Conservation (phyloP, 2,797 vertebrate genomes). For the Fistularia commersonii region DNA sequence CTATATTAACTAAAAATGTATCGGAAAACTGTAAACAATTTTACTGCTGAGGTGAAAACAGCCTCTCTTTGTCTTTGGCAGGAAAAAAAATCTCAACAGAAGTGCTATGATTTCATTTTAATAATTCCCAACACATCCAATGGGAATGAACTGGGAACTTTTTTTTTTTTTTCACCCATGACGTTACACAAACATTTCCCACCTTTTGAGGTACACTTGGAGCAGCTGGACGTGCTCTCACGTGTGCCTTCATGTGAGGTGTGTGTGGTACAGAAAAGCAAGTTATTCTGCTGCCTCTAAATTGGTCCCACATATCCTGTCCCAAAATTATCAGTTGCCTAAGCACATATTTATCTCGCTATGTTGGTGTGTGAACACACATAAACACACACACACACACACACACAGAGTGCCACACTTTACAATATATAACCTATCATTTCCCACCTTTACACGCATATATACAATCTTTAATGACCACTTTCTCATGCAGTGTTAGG, state of each 20-base stretch:
- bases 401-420: neutral
- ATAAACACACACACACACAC: neutral
- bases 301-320: neutral
- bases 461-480: neutral
- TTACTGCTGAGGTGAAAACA: no score
- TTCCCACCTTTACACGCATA: neutral
- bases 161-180: neutral
- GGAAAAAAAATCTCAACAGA: no score
- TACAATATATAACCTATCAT: neutral
- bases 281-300: neutral
- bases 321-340: neutral
- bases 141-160: neutral
- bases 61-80: slow-evolving; percentile 1
- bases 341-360: slow-evolving; percentile 3
- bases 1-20: no score
- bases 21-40: no score
- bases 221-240: neutral
- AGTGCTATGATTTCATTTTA: no score
- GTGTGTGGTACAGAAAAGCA: neutral
- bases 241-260: neutral
- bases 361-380: neutral
- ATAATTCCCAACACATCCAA: no score
- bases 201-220: neutral
- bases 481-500: neutral
- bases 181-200: neutral